Conservation (phyloP, 2,113 vertebrate genomes). For the Nerophis ophidion region DNA sequence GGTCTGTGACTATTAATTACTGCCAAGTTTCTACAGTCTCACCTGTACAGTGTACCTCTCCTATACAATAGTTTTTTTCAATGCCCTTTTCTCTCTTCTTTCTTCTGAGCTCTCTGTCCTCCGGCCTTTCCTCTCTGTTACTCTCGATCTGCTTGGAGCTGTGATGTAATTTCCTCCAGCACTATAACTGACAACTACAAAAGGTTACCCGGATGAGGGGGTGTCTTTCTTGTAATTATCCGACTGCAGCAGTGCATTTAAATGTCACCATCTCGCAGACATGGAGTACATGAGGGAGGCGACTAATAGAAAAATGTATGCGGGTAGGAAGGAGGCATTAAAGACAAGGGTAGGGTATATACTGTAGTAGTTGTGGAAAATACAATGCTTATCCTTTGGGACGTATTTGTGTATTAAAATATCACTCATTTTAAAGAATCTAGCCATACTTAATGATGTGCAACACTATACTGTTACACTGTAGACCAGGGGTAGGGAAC, state of each 20-base stretch:
- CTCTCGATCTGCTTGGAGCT: conserved; percentile 13
- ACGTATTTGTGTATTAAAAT: too few species aligned
- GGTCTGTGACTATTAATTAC: conserved; percentile 67
- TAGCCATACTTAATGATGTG: too few species aligned
- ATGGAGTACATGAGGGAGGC: not conserved
- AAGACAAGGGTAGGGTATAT: too few species aligned
- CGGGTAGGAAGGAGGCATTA: too few species aligned
- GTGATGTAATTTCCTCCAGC: conserved; percentile 42
- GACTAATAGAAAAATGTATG: not conserved
- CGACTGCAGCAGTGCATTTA: conserved; percentile 23
- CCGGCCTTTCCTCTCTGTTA: conserved; percentile 23
- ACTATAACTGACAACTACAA: conserved; percentile 45
- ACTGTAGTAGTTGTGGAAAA: too few species aligned
- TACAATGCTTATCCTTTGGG: too few species aligned
- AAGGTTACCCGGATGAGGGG: conserved; percentile 39
- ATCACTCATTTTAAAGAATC: too few species aligned
- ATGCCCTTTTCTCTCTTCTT: not conserved
- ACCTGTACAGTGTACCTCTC: conserved; percentile 36
- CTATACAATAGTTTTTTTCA: not conserved
- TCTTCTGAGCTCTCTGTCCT: not conserved
- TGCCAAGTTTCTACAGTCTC: conserved; percentile 54
- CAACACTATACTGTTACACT: too few species aligned
- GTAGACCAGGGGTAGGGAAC: too few species aligned
- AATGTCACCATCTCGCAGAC: conserved; percentile 33
- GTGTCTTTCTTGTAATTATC: conserved; percentile 36